These are phyloP conservation scores for Phenganax subtilis DNA, from an alignment of 92 coral and sea anemone species.

Conservation along the genomic window DNA sequence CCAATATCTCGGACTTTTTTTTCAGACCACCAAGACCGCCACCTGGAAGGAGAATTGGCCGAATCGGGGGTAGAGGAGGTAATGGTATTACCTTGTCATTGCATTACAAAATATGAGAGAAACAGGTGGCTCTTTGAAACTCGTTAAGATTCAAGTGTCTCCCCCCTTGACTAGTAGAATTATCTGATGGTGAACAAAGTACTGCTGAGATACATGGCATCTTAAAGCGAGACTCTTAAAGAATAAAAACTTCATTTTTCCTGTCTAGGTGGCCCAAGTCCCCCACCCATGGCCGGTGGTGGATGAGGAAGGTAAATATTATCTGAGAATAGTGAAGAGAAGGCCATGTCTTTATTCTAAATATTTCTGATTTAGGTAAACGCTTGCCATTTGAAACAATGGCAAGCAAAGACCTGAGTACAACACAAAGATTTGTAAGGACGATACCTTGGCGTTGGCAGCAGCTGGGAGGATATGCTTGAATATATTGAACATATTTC, in stretches of 20 bases:
- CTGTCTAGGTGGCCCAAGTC: constrained; percentile 39
- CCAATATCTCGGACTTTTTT: not conserved
- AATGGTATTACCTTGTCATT: not conserved
- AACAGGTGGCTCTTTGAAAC: no score
- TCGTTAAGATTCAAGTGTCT: no score
- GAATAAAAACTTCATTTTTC: not conserved
- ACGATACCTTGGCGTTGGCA: not conserved
- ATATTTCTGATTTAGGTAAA: constrained; percentile 59
- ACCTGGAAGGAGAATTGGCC: constrained; percentile 80
- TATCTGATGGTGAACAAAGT: not conserved
- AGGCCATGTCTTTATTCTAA: not conserved
- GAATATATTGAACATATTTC: not conserved
- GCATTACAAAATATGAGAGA: no score
- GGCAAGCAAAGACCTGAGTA: constrained; percentile 7
- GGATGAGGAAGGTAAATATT: constrained; percentile 95
- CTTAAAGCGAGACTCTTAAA: not conserved
- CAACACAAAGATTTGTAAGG: not conserved
- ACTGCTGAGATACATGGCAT: not conserved
- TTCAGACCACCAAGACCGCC: constrained; percentile 67
- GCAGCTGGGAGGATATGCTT: not conserved
- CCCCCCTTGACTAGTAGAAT: not conserved
- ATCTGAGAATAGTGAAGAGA: not conserved
- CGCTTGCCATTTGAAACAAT: constrained; percentile 55
- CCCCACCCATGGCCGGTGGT: constrained; percentile 92
- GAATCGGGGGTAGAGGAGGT: constrained; percentile 84